Conservation (phyloP, 2,888 invertebrate genomes). For the Eupithecia tripunctaria region DNA sequence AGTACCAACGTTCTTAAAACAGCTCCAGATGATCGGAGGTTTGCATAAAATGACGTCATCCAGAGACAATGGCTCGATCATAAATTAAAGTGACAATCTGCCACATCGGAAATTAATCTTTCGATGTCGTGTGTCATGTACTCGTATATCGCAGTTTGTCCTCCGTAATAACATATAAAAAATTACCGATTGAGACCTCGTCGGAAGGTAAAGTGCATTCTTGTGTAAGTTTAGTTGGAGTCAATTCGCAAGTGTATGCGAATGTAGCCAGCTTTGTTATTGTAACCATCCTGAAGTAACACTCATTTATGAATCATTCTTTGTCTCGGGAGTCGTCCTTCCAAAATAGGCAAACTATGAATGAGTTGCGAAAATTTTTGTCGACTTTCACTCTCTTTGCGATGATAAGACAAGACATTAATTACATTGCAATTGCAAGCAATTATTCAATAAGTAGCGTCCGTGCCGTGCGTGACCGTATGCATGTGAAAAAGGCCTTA, state of each 20-base stretch:
- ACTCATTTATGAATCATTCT: slow-evolving; percentile 57
- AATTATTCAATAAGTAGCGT: no score
- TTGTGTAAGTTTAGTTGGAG: slow-evolving; percentile 72
- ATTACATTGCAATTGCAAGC: not conserved
- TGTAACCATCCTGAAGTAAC: slow-evolving; percentile 55
- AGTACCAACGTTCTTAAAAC: slow-evolving; percentile 47
- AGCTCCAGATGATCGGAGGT: slow-evolving; percentile 58
- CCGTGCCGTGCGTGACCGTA: no score
- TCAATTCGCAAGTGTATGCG: slow-evolving; percentile 78
- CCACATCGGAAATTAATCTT: slow-evolving; percentile 82
- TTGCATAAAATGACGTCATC: slow-evolving; percentile 75
- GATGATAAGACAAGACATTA: not conserved
- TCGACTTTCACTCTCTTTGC: slow-evolving; percentile 21
- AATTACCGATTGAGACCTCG: slow-evolving; percentile 76
- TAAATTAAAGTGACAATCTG: slow-evolving; percentile 82
- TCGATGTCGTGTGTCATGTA: slow-evolving; percentile 73
- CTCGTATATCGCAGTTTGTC: slow-evolving; percentile 58
- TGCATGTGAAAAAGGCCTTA: no score
- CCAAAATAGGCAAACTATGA: slow-evolving; percentile 46
- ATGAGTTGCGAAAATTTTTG: slow-evolving; percentile 37
- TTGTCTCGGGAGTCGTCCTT: slow-evolving; percentile 55
- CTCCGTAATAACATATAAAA: slow-evolving; percentile 72
- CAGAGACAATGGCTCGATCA: slow-evolving; percentile 78
- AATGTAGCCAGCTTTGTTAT: slow-evolving; percentile 66
- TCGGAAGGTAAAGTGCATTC: slow-evolving; percentile 79